phyloP scores from a whole-genome alignment of 2,113 vertebrate genomes.

The Melanotaenia duboulayi region DNA sequence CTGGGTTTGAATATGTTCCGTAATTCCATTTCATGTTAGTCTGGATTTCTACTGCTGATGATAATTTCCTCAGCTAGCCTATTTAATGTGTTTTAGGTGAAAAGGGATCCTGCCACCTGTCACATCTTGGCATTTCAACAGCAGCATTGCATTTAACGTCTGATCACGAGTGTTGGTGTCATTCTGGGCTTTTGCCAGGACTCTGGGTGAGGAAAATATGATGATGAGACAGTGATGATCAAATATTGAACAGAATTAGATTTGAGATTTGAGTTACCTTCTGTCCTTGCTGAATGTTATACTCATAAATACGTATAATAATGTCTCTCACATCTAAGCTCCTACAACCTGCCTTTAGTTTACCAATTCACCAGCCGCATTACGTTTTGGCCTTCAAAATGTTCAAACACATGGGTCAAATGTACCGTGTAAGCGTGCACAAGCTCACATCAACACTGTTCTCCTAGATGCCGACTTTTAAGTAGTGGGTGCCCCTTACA shows the following conservation, averaged over 20 bases:
- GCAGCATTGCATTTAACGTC: neutral
- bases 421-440: neutral
- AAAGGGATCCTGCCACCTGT: neutral
- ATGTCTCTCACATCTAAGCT: neutral
- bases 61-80: neutral
- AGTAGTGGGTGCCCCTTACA: neutral
- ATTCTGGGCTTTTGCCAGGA: neutral
- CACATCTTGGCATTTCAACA: neutral
- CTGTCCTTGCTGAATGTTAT: neutral
- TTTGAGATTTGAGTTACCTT: neutral
- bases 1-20: neutral
- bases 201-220: neutral
- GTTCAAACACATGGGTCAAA: neutral
- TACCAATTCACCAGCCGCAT: neutral
- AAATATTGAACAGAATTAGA: neutral
- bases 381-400: neutral
- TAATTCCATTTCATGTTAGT: neutral
- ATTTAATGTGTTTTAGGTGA: neutral
- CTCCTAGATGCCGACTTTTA: neutral
- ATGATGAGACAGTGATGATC: neutral
- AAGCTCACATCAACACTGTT: neutral
- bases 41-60: neutral
- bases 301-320: no score
- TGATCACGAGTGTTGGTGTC: neutral
- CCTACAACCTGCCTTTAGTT: neutral